A percentile compares a stretch with the other conserved stretches of the same genome.
These are phyloP conservation scores for Paramisgurnus dabryanus DNA, from an alignment of 2,113 vertebrate species.

Conservation along the genomic window DNA sequence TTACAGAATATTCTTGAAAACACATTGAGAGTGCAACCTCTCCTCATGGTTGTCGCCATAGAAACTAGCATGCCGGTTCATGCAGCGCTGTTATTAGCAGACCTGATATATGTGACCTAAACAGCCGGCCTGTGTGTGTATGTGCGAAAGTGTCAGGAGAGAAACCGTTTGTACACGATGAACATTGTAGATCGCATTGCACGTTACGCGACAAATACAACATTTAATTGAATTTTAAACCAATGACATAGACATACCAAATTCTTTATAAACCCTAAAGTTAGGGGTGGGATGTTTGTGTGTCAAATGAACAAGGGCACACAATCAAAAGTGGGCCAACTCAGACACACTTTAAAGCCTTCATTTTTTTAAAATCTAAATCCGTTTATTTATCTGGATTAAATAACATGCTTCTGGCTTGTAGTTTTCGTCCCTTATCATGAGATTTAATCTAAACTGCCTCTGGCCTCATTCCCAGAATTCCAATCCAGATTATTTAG, in stretches of 20 bases:
- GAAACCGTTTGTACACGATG: conserved; percentile 2
- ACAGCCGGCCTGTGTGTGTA: neutral
- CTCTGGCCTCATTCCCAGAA: conserved; percentile 29
- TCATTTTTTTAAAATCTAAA: neutral
- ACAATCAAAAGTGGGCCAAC: conserved; percentile 15
- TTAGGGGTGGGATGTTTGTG: conserved; percentile 5
- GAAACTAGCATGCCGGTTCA: conserved; percentile 40
- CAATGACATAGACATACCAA: neutral
- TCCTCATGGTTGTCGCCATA: conserved; percentile 39
- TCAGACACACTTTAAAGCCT: neutral
- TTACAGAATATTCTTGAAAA: conserved; percentile 31
- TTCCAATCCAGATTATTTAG: conserved; percentile 33
- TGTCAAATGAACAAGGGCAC: neutral
- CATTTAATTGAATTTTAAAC: too few species aligned
- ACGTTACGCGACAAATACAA: neutral
- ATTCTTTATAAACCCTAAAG: neutral
- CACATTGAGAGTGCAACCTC: conserved; percentile 17
- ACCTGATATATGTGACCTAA: conserved; percentile 42
- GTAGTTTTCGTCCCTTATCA: conserved; percentile 10
- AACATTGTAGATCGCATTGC: neutral
- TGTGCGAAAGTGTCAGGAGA: neutral
- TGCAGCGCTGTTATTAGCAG: conserved; percentile 54
- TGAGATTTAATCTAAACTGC: conserved; percentile 32
- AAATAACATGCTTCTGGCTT: conserved; percentile 10
- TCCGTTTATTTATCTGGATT: conserved; percentile 36